phyloP scores from a whole-genome alignment of 1,140 invertebrate species.

The Phenacoccus solenopsis region DNA sequence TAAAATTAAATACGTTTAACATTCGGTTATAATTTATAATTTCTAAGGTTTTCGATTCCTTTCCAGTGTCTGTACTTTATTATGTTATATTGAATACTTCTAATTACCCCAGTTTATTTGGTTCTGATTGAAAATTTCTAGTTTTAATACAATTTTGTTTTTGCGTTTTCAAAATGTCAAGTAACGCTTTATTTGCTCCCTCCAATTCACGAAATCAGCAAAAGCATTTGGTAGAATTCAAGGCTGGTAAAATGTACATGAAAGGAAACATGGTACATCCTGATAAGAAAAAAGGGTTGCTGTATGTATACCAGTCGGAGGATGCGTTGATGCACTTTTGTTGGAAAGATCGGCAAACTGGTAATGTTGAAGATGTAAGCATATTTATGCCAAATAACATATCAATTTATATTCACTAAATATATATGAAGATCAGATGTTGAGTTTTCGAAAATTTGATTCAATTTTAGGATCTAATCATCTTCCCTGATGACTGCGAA shows the following conservation, averaged over 20 bases:
- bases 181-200: constrained; percentile 51
- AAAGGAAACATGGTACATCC: constrained; percentile 90
- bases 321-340: constrained; percentile 96
- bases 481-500: constrained; percentile 97
- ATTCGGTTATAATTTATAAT: too few relatives aligned
- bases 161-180: constrained; percentile 3
- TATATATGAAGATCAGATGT: not conserved
- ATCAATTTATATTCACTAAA: too few relatives aligned
- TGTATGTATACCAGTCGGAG: constrained; percentile 91
- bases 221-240: constrained; percentile 89
- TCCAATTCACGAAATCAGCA: constrained; percentile 56
- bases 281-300: constrained; percentile 85
- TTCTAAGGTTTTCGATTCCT: too few relatives aligned
- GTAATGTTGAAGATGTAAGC: constrained; percentile 59
- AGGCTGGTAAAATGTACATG: constrained; percentile 92
- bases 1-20: too few relatives aligned
- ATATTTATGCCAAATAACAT: not conserved
- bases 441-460: not conserved
- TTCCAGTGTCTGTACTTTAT: too few relatives aligned
- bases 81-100: too few relatives aligned
- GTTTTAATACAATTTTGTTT: too few relatives aligned
- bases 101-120: too few relatives aligned
- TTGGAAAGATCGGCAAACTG: constrained; percentile 85
- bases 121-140: too few relatives aligned
- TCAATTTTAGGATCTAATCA: constrained; percentile 74